Base-by-base conservation (phyloP, 2,113 vertebrate genomes). In the Lagenorhynchus albirostris region DNA sequence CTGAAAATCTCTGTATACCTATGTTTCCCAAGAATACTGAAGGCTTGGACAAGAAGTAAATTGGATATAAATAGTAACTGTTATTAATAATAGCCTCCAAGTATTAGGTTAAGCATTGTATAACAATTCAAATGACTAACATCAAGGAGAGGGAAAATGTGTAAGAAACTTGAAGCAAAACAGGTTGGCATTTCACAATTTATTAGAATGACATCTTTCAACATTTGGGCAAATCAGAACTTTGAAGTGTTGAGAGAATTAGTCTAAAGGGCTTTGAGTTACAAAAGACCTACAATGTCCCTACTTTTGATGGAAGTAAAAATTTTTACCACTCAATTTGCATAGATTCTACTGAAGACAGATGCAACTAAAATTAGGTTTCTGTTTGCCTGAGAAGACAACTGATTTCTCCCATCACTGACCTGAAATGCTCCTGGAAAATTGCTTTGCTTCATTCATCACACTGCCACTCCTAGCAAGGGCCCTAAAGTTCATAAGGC, bases 341-440 rank as follows among this genome's bases (percentile, higher is more conserved):
- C 33, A 93, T 60, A 82, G 62, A 65, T 86, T 89, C 41, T 67
- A 90, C 5, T 91, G 33, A 95, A 89, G 70, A 94, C 47, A 95
- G 23, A 77, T 88, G 13, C 83, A 95, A 67, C 79, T 95, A 97
- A 95, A 96, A 92, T 80, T 83, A 90, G 44, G 89, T 85, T 97
- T 95, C 77, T 85, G 63, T 90, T 91, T 94, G 70, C 26, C 80
- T 80, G 33, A 88, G 70, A 97, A 92, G 65, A 97, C 88, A 97
- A 95, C 36, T 90, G 71, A 85, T 80, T 84, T 97, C 60, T 84
- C 65, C 63, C 68, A 80, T 92, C 84, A 77, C 93, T 93, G n/a
- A 79, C 85, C 93, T 87, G 92, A 98, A 97, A 89, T 25, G 65
- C 80, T 94, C 50, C 87, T 91, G 76, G 85, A 96, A 97, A 95